Percentiles rank a stretch among this genome's conserved stretches.
These are phyloP conservation scores for Xenopus borealis DNA, from an alignment of 2,113 vertebrate species.

Conservation along the genomic window DNA sequence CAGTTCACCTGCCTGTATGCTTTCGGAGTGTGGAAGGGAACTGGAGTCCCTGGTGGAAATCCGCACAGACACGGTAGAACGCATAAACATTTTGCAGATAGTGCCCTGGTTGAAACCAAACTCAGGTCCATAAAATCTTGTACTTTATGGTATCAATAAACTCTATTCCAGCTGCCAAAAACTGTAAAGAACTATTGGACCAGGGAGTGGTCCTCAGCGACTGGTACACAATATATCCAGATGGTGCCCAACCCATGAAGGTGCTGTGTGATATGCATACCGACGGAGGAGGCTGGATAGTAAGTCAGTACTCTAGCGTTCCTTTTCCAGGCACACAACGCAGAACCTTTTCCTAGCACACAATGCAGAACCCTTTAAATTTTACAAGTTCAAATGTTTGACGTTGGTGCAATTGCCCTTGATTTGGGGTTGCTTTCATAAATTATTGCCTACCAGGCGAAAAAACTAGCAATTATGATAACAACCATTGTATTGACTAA, in stretches of 20 bases:
- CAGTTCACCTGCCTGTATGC: no score
- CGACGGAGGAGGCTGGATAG: constrained; percentile 36
- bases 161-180: background rate
- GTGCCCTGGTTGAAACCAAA: background rate
- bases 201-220: constrained; percentile 33
- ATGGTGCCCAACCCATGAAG: constrained; percentile 17
- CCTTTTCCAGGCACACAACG: background rate
- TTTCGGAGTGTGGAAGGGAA: no score
- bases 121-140: background rate
- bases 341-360: no score
- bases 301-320: background rate
- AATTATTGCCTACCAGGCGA: no score
- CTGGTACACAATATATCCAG: constrained; percentile 51
- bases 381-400: no score
- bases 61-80: no score
- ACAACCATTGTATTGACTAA: no score
- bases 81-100: background rate
- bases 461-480: no score
- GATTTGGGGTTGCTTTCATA: no score
- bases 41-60: no score
- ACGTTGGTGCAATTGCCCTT: no score
- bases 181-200: constrained; percentile 43
- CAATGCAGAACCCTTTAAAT: no score
- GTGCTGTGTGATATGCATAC: constrained; percentile 53
- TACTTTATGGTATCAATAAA: background rate